These are phyloP conservation scores for Phortica variegata DNA, from an alignment of 1,140 invertebrate species.

Conservation along the genomic window DNA sequence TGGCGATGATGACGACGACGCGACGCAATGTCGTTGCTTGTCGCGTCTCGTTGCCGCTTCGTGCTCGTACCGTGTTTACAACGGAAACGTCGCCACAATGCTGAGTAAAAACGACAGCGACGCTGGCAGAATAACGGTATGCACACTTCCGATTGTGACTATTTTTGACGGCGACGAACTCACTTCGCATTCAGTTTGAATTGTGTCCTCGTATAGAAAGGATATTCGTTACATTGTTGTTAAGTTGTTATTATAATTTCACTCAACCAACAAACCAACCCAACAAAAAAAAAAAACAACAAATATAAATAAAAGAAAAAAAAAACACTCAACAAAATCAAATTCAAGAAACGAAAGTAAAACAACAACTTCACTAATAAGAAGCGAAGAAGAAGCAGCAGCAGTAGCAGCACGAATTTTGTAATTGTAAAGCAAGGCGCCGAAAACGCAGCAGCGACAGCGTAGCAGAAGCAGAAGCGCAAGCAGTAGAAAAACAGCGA, in stretches of 20 bases:
- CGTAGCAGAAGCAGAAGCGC: no score
- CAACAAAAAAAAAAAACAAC: conserved; percentile 29
- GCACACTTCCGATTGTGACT: conserved; percentile 39
- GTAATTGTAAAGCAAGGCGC: no score
- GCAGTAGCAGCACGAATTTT: no score
- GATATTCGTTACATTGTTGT: conserved; percentile 58
- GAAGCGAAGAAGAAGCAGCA: not conserved
- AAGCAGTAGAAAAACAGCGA: no score
- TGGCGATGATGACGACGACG: conserved; percentile 11
- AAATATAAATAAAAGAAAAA: conserved; percentile 21
- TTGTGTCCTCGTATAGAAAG: conserved; percentile 58
- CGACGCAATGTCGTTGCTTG: no score
- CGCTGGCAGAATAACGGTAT: conserved; percentile 44
- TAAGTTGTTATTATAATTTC: conserved; percentile 58
- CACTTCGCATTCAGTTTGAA: conserved; percentile 56
- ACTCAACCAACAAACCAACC: conserved; percentile 32
- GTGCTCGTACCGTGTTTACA: no score
- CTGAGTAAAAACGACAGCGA: conserved; percentile 24
- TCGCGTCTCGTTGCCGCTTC: no score
- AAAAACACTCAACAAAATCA: conserved; percentile 18
- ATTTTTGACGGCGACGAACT: conserved; percentile 53
- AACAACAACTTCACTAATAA: conserved; percentile 19
- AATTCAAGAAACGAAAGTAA: conserved; percentile 23
- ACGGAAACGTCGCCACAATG: not conserved
- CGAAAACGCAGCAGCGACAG: no score